A percentile compares a stretch with the other conserved stretches of the same genome.
Conservation (phyloP, 1,140 invertebrate species). For the Stratiolaelaps scimitus region DNA sequence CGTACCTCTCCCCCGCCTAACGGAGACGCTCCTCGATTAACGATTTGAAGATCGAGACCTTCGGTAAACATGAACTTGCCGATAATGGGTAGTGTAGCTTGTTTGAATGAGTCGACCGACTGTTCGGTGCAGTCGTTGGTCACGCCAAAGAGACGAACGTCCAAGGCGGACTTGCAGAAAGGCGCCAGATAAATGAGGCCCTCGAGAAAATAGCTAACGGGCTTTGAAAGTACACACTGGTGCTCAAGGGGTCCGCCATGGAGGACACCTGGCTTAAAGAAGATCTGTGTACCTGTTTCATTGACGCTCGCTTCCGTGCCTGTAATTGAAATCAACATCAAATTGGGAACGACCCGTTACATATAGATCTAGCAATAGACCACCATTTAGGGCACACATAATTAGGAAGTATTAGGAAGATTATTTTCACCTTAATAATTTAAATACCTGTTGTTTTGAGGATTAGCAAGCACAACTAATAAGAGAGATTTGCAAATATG, state of each 20-base stretch:
- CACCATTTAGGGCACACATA: too few relatives aligned
- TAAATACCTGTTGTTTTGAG: too few relatives aligned
- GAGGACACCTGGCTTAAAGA: slow-evolving; percentile 75
- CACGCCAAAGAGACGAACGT: slow-evolving; percentile 67
- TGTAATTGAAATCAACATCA: background rate
- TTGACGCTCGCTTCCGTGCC: slow-evolving; percentile 8
- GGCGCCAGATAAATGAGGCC: slow-evolving; percentile 71
- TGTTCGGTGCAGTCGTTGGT: slow-evolving; percentile 60
- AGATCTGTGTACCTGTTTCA: slow-evolving; percentile 55
- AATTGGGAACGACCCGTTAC: too few relatives aligned
- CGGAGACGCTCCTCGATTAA: slow-evolving; percentile 67
- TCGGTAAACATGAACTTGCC: slow-evolving; percentile 58
- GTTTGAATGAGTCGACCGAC: slow-evolving; percentile 65
- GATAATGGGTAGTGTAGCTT: slow-evolving; percentile 61
- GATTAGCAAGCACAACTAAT: too few relatives aligned
- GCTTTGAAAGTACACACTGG: slow-evolving; percentile 65
- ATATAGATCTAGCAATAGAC: too few relatives aligned
- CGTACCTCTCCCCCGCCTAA: slow-evolving; percentile 77
- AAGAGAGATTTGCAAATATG: too few relatives aligned
- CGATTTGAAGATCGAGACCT: slow-evolving; percentile 69
- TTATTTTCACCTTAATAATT: too few relatives aligned
- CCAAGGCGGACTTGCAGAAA: slow-evolving; percentile 80
- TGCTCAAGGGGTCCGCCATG: slow-evolving; percentile 73
- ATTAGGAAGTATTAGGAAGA: too few relatives aligned
- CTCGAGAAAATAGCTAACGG: slow-evolving; percentile 86